A percentile compares a stretch with the other conserved stretches of the same genome.
Conservation (phyloP, 2,113 vertebrate species). For the Thunnus thynnus region DNA sequence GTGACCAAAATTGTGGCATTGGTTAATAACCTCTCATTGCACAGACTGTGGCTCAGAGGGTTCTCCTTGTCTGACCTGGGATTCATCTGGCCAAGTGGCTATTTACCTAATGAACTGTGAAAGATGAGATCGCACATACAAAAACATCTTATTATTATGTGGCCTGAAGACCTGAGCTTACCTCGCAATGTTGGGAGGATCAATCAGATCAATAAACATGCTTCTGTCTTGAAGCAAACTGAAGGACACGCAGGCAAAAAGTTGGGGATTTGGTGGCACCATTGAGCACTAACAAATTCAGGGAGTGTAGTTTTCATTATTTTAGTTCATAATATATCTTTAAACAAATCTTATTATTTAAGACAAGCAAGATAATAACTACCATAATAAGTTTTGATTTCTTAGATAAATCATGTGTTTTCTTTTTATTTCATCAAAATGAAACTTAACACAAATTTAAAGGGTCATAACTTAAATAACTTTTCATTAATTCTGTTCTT, state of each 20-base stretch:
- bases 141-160: constrained; percentile 37
- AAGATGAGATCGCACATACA: constrained; percentile 14
- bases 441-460: no score
- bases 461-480: no score
- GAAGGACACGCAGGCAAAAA: not conserved
- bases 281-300: no score
- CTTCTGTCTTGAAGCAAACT: not conserved
- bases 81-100: constrained; percentile 42
- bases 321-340: no score
- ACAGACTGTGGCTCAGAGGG: constrained; percentile 19
- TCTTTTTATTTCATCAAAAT: no score
- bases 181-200: constrained; percentile 1
- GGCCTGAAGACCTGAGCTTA: constrained; percentile 33
- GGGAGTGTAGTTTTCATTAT: no score
- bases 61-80: constrained; percentile 39
- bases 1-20: constrained; percentile 14
- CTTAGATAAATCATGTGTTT: no score
- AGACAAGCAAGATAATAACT: no score
- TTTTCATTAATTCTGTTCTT: no score
- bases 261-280: no score
- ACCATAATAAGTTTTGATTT: no score
- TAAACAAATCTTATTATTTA: no score
- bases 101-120: constrained; percentile 52
- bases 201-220: constrained; percentile 29
- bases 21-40: constrained; percentile 4